phyloP scores from a whole-genome alignment of 2,797 vertebrate genomes.

The Macropus fuliginosus region DNA sequence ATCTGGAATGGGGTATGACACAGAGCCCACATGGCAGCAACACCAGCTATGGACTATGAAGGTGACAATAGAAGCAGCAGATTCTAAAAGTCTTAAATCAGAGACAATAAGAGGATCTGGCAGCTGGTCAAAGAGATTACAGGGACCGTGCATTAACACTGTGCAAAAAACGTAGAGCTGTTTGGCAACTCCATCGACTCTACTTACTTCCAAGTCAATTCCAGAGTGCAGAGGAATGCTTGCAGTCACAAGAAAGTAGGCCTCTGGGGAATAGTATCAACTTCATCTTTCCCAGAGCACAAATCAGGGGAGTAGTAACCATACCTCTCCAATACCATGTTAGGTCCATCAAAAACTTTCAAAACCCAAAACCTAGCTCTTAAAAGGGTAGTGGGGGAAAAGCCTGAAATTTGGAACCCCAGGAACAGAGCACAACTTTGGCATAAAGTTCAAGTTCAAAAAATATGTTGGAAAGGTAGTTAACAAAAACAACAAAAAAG shows the following conservation, averaged over 20 bases:
- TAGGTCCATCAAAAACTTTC: neutral
- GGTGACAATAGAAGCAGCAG: neutral
- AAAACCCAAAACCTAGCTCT: neutral
- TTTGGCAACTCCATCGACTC: neutral
- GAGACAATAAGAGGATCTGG: neutral
- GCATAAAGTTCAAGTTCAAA: neutral
- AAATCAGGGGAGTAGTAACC: neutral
- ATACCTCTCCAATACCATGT: neutral
- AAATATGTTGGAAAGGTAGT: neutral
- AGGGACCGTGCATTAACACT: neutral
- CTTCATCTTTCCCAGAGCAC: neutral
- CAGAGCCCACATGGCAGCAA: neutral
- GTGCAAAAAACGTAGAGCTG: neutral
- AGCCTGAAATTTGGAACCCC: neutral
- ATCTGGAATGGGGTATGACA: neutral
- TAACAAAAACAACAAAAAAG: neutral
- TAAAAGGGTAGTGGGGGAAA: neutral
- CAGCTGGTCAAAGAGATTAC: neutral
- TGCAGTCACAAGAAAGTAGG: neutral
- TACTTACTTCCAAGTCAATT: neutral
- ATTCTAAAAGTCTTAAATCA: neutral
- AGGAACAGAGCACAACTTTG: neutral
- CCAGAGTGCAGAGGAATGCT: neutral
- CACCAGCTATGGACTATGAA: neutral
- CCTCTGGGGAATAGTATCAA: neutral